Percentiles rank a stretch among this genome's conserved stretches.
Evolutionary conservation across 2,797 vertebrate species (phyloP).

Genomic region (Tamandua tetradactyla): DNA sequence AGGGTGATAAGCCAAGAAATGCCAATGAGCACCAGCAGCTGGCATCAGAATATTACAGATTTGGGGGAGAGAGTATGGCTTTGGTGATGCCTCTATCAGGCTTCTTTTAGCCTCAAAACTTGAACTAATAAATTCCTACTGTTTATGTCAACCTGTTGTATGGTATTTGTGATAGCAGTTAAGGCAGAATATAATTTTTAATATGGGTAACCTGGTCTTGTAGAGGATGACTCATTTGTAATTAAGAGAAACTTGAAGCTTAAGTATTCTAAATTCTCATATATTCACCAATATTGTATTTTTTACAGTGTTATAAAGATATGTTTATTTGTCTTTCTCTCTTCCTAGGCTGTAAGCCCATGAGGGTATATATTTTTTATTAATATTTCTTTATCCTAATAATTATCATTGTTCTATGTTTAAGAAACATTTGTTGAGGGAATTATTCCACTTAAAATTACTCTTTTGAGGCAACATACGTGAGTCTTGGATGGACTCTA

Average conservation of each 20-base stretch:
- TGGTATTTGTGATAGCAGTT: too few species aligned
- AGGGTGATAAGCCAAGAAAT: too few species aligned
- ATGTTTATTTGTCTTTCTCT: neutral
- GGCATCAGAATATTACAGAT: too few species aligned
- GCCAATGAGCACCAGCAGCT: too few species aligned
- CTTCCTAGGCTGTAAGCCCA: neutral
- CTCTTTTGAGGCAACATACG: neutral
- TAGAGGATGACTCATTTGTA: neutral
- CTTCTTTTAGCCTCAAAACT: too few species aligned
- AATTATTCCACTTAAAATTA: neutral
- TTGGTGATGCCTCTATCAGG: too few species aligned
- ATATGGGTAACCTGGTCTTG: neutral
- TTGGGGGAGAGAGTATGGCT: too few species aligned
- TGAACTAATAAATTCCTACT: too few species aligned
- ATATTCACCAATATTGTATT: neutral
- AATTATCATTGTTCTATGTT: neutral
- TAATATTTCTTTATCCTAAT: neutral
- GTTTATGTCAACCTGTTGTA: too few species aligned
- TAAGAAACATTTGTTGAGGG: neutral
- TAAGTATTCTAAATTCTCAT: neutral
- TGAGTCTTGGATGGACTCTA: neutral
- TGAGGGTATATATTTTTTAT: neutral
- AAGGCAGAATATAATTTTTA: neutral
- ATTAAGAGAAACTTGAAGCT: conserved; percentile 27
- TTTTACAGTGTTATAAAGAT: neutral